Percentiles rank a stretch among this genome's conserved stretches.
phyloP scores from a whole-genome alignment of 2,888 invertebrate genomes.

The Neocrepidodera transversa region DNA sequence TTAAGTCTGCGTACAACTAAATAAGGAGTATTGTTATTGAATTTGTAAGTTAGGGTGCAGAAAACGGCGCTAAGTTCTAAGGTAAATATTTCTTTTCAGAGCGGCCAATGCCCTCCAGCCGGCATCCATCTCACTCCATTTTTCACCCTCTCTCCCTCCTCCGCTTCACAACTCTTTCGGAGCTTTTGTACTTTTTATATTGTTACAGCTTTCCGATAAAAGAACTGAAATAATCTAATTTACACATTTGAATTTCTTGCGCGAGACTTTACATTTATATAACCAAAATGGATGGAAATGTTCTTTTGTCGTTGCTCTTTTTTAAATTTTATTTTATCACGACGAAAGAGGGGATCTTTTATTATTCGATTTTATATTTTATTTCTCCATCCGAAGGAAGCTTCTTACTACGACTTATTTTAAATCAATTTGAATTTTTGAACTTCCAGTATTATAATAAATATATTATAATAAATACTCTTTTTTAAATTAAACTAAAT shows the following conservation, averaged over 20 bases:
- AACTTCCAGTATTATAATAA: no score
- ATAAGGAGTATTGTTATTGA: slow-evolving; percentile 49
- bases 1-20: neutral
- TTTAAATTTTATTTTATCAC: slow-evolving; percentile 56
- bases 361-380: slow-evolving; percentile 57
- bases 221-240: slow-evolving; percentile 60
- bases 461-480: no score
- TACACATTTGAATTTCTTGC: slow-evolving; percentile 60
- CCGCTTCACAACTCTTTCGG: slow-evolving; percentile 52
- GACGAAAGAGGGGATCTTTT: slow-evolving; percentile 48
- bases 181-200: slow-evolving; percentile 56
- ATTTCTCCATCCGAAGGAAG: slow-evolving; percentile 50
- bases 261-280: slow-evolving; percentile 58
- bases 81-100: slow-evolving; percentile 51
- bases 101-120: slow-evolving; percentile 43
- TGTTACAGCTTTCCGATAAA: slow-evolving; percentile 57
- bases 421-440: slow-evolving; percentile 49
- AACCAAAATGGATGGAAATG: slow-evolving; percentile 59
- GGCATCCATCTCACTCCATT: neutral
- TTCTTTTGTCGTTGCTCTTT: slow-evolving; percentile 56
- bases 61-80: slow-evolving; percentile 50
- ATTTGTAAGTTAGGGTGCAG: slow-evolving; percentile 46
- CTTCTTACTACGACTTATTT: slow-evolving; percentile 43
- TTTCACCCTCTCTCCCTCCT: slow-evolving; percentile 38
- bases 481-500: no score